These are phyloP conservation scores for Scaptomyza flava DNA, from an alignment of 2,888 invertebrate species.

Conservation along the genomic window DNA sequence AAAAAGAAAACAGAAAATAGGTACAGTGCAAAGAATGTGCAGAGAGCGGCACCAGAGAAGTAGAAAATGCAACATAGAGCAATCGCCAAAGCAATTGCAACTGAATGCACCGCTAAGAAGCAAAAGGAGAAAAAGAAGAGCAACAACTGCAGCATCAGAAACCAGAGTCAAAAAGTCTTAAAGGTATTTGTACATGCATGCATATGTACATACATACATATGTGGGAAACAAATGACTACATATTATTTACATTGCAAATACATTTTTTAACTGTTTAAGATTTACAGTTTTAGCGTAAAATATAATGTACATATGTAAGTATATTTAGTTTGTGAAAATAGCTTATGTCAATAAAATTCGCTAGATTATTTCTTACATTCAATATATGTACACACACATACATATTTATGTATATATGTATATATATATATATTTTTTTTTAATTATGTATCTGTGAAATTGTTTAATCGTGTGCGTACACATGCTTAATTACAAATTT, in stretches of 20 bases:
- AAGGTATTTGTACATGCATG: neutral
- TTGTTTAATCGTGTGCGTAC: too few species aligned
- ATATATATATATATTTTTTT: too few species aligned
- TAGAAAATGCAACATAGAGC: conserved; percentile 67
- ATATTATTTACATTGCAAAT: conserved; percentile 41
- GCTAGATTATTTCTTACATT: too few species aligned
- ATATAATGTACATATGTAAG: too few species aligned
- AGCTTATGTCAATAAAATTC: too few species aligned
- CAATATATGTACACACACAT: too few species aligned
- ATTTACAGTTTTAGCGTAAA: too few species aligned
- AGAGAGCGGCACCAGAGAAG: conserved; percentile 37
- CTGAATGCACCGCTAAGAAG: conserved; percentile 45
- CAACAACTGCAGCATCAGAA: conserved; percentile 10
- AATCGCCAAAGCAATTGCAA: conserved; percentile 57
- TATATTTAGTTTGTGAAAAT: neutral
- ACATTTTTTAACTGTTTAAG: neutral
- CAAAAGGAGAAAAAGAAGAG: conserved; percentile 11
- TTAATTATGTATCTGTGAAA: too few species aligned
- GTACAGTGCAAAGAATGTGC: conserved; percentile 65
- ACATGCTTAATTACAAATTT: too few species aligned
- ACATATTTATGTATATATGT: too few species aligned
- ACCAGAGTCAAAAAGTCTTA: conserved; percentile 12
- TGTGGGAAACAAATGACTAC: conserved; percentile 37
- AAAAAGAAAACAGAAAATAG: conserved; percentile 65
- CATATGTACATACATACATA: neutral